These are phyloP conservation scores for Lepidocolaptes lacrymiger DNA, from an alignment of 2,797 vertebrate species.

Conservation along the genomic window DNA sequence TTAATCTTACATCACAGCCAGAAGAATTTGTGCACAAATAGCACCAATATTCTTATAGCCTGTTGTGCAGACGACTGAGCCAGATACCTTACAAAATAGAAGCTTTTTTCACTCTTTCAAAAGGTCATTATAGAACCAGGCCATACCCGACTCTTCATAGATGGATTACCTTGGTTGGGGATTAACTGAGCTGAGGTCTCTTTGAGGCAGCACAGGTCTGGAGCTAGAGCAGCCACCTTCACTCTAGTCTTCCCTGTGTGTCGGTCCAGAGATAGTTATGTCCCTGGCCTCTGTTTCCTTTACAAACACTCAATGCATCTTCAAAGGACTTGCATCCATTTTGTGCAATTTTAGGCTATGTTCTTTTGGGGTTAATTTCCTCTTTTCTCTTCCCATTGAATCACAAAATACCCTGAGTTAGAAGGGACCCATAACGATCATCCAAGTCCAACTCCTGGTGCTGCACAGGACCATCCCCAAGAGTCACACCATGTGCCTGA, in stretches of 20 bases:
- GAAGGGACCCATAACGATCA: background rate
- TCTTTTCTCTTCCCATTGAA: background rate
- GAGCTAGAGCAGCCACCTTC: background rate
- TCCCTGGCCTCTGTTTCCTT: fast-evolving
- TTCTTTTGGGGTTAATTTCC: background rate
- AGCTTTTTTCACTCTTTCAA: background rate
- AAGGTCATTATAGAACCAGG: background rate
- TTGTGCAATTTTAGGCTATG: background rate
- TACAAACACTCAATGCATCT: background rate
- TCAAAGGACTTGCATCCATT: background rate
- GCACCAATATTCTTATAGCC: background rate
- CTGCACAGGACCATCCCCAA: background rate
- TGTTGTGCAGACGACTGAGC: background rate
- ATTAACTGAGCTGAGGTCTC: background rate
- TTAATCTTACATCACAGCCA: background rate
- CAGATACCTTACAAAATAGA: background rate
- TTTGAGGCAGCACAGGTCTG: background rate
- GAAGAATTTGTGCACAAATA: background rate
- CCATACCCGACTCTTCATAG: background rate
- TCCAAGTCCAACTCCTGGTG: fast-evolving
- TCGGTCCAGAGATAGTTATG: fast-evolving
- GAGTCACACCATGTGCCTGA: background rate
- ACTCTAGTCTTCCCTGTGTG: too few relatives aligned
- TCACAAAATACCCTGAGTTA: background rate
- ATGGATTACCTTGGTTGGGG: background rate